A percentile compares a stretch with the other conserved stretches of the same genome.
Evolutionary conservation across 2,113 vertebrate species (phyloP).

Genomic region (Electrona antarctica): DNA sequence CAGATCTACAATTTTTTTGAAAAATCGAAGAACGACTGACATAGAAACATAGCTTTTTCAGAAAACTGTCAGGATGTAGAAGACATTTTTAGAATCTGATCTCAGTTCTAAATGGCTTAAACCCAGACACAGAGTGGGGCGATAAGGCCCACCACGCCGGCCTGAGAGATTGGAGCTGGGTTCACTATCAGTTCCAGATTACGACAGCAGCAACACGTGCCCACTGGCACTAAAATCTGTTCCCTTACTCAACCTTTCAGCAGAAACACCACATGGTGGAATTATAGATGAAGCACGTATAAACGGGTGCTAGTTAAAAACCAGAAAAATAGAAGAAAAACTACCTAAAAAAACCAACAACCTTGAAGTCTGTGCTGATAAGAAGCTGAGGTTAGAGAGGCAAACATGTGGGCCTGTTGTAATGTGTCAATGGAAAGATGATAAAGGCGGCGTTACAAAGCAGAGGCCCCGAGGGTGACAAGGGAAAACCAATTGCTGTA

Average conservation of each 20-base stretch:
- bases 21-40: too few relatives aligned
- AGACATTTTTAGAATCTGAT: too few relatives aligned
- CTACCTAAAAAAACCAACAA: not conserved
- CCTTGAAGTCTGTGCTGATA: slow-evolving; percentile 44
- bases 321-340: not conserved
- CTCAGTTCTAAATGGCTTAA: not conserved
- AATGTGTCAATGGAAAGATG: slow-evolving; percentile 46
- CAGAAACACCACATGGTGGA: slow-evolving; percentile 23
- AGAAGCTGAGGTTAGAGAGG: slow-evolving; percentile 35
- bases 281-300: slow-evolving; percentile 12
- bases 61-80: too few relatives aligned
- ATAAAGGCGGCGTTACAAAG: slow-evolving; percentile 55
- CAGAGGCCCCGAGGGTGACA: slow-evolving; percentile 46
- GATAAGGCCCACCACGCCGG: slow-evolving; percentile 58
- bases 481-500: slow-evolving; percentile 55
- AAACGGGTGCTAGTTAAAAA: slow-evolving; percentile 35
- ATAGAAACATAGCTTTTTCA: too few relatives aligned
- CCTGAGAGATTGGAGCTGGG: slow-evolving; percentile 54
- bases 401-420: slow-evolving; percentile 39
- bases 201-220: slow-evolving; percentile 31
- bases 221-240: slow-evolving; percentile 52
- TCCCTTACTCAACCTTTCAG: slow-evolving; percentile 37
- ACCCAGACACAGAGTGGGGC: slow-evolving; percentile 24
- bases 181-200: slow-evolving; percentile 56
- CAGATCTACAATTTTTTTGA: too few relatives aligned